A percentile compares a stretch with the other conserved stretches of the same genome.
Evolutionary conservation across 2,113 vertebrate genomes (phyloP).

Genomic region (Lepus timidus): DNA sequence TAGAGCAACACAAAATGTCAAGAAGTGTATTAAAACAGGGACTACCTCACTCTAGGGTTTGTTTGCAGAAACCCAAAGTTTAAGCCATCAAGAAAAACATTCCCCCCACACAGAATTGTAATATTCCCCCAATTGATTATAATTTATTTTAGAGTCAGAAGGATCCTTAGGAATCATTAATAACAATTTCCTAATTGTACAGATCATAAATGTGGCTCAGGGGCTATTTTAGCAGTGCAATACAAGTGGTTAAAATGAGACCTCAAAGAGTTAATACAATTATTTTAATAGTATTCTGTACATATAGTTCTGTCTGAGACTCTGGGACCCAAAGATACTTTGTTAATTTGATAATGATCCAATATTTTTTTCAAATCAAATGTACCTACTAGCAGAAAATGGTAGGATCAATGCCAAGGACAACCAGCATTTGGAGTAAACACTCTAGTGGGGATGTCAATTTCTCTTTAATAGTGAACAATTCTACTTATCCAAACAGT

Average conservation of each 20-base stretch:
- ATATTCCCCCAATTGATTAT: background rate
- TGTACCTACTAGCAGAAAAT: background rate
- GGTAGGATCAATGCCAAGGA: background rate
- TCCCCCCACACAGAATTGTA: background rate
- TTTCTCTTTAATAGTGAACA: conserved; percentile 5
- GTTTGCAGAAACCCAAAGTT: background rate
- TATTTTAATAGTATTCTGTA: background rate
- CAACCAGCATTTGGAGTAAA: background rate
- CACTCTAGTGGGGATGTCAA: background rate
- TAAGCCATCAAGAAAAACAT: background rate
- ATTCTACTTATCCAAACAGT: background rate
- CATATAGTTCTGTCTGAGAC: background rate
- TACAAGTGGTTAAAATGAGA: background rate
- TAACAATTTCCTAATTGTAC: background rate
- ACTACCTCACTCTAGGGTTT: background rate
- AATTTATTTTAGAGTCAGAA: conserved; percentile 37
- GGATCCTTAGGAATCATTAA: background rate
- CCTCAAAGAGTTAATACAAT: background rate
- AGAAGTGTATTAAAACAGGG: background rate
- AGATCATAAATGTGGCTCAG: background rate
- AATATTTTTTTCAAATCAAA: background rate
- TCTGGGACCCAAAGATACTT: background rate
- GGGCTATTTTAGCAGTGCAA: background rate
- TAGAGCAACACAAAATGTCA: background rate
- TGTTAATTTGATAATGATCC: background rate